Evolutionary conservation across 2,113 vertebrate genomes (phyloP).

Genomic region (Malurus alboscapulatus): DNA sequence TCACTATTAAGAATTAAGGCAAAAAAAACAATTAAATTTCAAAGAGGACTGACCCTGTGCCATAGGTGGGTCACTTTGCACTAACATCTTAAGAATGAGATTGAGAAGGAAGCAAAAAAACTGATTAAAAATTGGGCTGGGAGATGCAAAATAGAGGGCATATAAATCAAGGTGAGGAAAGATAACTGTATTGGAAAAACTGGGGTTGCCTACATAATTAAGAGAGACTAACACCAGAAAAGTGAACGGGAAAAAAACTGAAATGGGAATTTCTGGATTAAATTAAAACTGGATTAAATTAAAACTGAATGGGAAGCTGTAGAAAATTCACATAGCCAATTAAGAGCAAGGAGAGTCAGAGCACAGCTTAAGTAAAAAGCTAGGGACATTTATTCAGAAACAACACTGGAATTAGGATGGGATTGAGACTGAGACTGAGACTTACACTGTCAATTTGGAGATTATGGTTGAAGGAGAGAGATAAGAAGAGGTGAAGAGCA

Average conservation of each 20-base stretch:
- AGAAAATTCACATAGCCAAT: not conserved
- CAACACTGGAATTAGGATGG: not conserved
- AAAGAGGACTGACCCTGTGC: not conserved
- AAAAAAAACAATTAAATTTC: not conserved
- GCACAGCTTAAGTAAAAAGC: not conserved
- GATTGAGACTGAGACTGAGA: not conserved
- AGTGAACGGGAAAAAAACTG: not conserved
- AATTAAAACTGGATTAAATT: not conserved
- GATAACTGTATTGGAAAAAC: not conserved
- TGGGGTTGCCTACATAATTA: not conserved
- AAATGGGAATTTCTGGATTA: no score
- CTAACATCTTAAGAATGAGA: not conserved
- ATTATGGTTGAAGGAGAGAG: not conserved
- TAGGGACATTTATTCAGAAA: not conserved
- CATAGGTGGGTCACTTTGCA: not conserved
- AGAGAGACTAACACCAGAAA: not conserved
- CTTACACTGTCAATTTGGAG: not conserved
- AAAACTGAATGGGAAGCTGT: not conserved
- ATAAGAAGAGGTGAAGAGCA: not conserved
- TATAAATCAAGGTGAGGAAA: not conserved
- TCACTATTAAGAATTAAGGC: not conserved
- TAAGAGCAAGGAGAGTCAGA: not conserved
- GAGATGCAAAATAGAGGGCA: not conserved
- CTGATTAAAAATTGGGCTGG: not conserved
- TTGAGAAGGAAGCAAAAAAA: not conserved